Base-by-base conservation (phyloP, 2,113 vertebrate species). In the Aldabrachelys gigantea region DNA sequence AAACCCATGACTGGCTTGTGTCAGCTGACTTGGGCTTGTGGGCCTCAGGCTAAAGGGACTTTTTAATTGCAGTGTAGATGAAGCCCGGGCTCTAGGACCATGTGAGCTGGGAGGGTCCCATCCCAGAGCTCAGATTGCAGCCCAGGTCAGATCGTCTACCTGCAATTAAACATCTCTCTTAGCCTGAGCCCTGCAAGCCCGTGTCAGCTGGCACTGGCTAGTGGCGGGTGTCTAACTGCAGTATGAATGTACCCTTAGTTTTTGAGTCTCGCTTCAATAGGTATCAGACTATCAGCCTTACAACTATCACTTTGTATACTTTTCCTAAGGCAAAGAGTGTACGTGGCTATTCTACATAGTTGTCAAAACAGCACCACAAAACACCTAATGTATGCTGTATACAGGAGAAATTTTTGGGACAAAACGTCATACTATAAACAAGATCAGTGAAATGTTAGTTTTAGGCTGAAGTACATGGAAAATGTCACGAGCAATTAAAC, bases 241-340 rank as follows among this genome's bases (percentile, higher is more conserved):
- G 35, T 35, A n/a, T 69, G n/a, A 69, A 69, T 69, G 65, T 69
- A 69, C 35, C 8, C 35, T 69, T 69, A n/a, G 54, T 56, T 95
- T 97, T 92, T 96, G 84, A 96, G 47, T 90, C 90, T 92, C 83
- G 91, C 94, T 96, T 95, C 94, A 83, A 88, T 83, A 38, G 84
- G 86, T 85, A 83, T 91, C 82, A 59, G 57, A 27, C 17, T 87
- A 85, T 91, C 82, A 59, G 57, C 29, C 17, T 1, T 69, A 2
- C 82, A 86, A 29, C 0, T 19, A 85, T 47, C 21, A 5, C 22
- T 47, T 1, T 38, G 44, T 69, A 31, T n/a, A 10, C 49, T 76
- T 84, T 85, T 90, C 76, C n/a, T n/a, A 17, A 72, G 88, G 85
- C 89, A 92, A 82, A 90, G 10, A 38, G 59, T 69, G 69, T 56